Base-by-base conservation (phyloP, 2,888 invertebrate species). In the Drosophila prostipennis region DNA sequence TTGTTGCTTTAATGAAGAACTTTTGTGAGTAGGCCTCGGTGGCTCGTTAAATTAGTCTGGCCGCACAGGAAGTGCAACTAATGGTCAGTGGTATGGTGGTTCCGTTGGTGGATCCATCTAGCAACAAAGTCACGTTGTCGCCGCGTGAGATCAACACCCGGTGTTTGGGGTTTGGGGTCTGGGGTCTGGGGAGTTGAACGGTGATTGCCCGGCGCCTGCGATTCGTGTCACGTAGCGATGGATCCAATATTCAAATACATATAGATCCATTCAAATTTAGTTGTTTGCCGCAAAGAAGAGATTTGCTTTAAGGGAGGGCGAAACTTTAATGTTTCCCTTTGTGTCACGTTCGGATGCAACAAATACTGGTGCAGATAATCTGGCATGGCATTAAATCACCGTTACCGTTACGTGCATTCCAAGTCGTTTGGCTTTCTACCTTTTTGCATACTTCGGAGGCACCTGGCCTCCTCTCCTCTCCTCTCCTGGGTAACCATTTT, bases 1-100 rank as follows among this genome's bases (percentile, higher is more conserved):
- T 87, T 74, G 76, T 79, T 71, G 77, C 82, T 79, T 82, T 84
- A 87, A 82, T 81, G 85, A 75, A 87, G 74, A 82, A 84, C 67
- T 82, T 80, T 74, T 67, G 69, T 49, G 53, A 61, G 68, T 68
- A 55, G 65, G 70, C 63, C 73, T 76, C 48, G 61, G 83, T 54
- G 69, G 79, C 55, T 63, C 76, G 70, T 78, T 78, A 74, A 83
- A 78, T 76, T 71, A 78, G 74, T 67, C 65, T 52, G 68, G 23
- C 37, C 57, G 29, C n/a, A 26, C 45, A 14, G 52, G 39, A 34
- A 55, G 54, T 32, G 55, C 57, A 58, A 23, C 57, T 32, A 40
- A 55, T 37, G 34, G 32, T 34, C 71, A 48, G 39, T n/a, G 23
- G 23, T 23, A 23, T n/a, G n/a, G 8, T n/a, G 45, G 42, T 19